Evolutionary conservation across 2,113 vertebrate genomes (phyloP), one percentile per base, ranked within the genome.

Genomic region (Gymnorhina tibicen): DNA sequence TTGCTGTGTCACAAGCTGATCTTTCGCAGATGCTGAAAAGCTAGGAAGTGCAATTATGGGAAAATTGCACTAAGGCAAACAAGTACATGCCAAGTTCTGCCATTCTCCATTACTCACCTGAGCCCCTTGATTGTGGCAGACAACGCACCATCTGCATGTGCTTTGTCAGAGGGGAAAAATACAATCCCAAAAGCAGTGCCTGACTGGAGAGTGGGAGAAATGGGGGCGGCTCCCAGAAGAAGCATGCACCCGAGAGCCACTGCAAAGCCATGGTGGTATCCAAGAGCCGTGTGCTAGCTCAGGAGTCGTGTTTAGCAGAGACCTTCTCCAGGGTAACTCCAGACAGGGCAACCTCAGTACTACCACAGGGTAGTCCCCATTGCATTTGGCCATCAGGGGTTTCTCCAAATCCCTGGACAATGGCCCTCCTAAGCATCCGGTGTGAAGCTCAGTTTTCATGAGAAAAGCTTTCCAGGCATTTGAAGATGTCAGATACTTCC

Each of bases 31-130:
- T 97, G 98, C 97, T 78, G 94, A 96, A 96, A 98, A 97, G 94
- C 59, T 98, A 98, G 98, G 98, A 98, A 98, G 97, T 97, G 98
- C 98, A 99, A 98, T 99, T 98, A 99, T 35, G 93, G 95, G 97
- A 91, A 98, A 98, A 98, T 98, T 97, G 97, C 98, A 94, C 97
- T 97, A 97, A 97, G 98, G 98, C 98, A 97, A 98, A 98, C 95
- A 94, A 97, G 96, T 91, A 97, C 96, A 97, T 98, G 98, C 98
- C 98, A 98, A 96, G 97, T 95, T 93, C 95, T 98, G 98, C 98
- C 98, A 98, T 91, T 98, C 97, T 93, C 97, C 98, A 98, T 99
- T 98, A 98, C 96, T 98, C 98, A 99, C 98, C 98, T 99, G 98
- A 98, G 97, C 89, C 87, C 85, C 93, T 93, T 98, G 98, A 99